Percentiles rank a stretch among this genome's conserved stretches.
phyloP scores from a whole-genome alignment of 2,113 vertebrate species.

The Alaudala cheleensis region DNA sequence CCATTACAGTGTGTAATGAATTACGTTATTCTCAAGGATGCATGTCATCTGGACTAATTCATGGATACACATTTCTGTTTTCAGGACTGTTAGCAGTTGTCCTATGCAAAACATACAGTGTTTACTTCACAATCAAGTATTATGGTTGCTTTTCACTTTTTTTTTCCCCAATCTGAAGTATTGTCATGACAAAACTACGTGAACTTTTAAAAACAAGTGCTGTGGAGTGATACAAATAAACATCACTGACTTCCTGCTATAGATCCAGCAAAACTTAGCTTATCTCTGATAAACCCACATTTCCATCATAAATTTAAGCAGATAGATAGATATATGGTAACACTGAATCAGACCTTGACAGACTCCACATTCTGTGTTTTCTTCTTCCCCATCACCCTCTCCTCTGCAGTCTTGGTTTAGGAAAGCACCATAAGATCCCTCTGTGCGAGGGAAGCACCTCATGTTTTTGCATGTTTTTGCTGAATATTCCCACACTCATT shows the following conservation, averaged over 20 bases:
- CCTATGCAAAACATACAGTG: background rate
- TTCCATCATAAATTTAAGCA: background rate
- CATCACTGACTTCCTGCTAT: background rate
- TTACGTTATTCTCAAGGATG: background rate
- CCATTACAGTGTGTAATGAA: background rate
- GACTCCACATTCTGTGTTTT: background rate
- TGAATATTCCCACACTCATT: background rate
- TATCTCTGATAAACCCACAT: background rate
- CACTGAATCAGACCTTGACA: background rate
- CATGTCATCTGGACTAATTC: background rate
- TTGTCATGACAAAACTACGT: background rate
- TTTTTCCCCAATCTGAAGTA: background rate
- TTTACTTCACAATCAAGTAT: background rate
- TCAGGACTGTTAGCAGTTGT: background rate
- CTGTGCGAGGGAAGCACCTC: fast-evolving
- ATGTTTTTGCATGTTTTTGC: background rate
- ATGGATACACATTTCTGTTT: background rate
- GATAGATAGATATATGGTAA: background rate
- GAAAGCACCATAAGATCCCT: background rate
- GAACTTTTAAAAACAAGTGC: background rate
- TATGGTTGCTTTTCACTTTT: background rate
- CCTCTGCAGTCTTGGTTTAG: background rate
- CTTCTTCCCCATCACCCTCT: background rate
- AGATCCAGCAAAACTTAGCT: background rate
- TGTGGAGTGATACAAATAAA: background rate